Percentiles rank a stretch among this genome's conserved stretches.
Evolutionary conservation across 2,888 invertebrate genomes (phyloP).

Genomic region (Epinotia nisella): DNA sequence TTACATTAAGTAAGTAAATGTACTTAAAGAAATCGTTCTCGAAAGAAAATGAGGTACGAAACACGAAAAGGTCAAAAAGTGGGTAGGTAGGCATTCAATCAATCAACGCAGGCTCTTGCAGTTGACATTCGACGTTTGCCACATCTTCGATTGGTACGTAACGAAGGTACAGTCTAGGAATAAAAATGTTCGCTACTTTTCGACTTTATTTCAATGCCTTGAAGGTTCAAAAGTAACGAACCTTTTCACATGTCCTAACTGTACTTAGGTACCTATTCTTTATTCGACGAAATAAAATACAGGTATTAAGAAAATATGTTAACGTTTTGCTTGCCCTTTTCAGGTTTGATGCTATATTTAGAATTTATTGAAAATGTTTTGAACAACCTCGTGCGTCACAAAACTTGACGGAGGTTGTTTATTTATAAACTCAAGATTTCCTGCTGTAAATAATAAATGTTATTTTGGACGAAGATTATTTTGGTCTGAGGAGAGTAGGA

Average conservation of each 20-base stretch:
- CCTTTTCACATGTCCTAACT: neutral
- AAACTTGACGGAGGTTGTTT: conserved; percentile 19
- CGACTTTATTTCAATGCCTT: no score
- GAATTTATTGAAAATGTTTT: conserved; percentile 1
- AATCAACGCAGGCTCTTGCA: conserved; percentile 19
- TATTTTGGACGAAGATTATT: conserved; percentile 3
- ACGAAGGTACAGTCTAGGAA: neutral
- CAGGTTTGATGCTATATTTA: conserved; percentile 9
- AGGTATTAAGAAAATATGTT: neutral
- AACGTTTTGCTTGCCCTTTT: neutral
- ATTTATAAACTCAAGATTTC: conserved; percentile 22
- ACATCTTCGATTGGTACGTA: neutral
- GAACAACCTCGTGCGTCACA: conserved; percentile 21
- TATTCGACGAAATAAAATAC: neutral
- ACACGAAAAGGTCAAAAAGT: conserved; percentile 21
- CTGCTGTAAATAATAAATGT: conserved; percentile 6
- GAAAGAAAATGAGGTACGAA: conserved; percentile 7
- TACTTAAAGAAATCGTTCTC: conserved; percentile 9
- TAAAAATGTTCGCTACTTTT: no score
- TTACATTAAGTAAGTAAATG: conserved; percentile 5
- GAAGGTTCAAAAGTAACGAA: neutral
- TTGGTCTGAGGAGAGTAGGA: neutral
- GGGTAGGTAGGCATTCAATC: conserved; percentile 18
- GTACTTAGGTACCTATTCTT: neutral
- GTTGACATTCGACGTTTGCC: conserved; percentile 30